phyloP scores from a whole-genome alignment of 2,888 invertebrate species.

The Macropis europaea region DNA sequence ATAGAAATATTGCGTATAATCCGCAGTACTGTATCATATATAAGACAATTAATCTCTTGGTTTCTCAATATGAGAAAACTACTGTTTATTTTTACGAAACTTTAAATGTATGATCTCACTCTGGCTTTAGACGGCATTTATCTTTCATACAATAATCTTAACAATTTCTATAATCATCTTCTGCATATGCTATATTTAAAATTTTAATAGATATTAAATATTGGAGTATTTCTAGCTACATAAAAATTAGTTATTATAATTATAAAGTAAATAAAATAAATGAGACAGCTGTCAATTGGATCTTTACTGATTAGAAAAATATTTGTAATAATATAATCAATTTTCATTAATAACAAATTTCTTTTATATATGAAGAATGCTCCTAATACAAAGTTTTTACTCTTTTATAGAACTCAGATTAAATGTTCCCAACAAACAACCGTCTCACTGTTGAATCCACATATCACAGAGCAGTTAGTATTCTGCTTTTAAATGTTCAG shows the following conservation, averaged over 20 bases:
- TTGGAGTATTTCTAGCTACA: slow-evolving; percentile 59
- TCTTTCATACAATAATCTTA: slow-evolving; percentile 47
- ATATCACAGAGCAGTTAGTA: slow-evolving; percentile 71
- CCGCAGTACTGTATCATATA: slow-evolving; percentile 34
- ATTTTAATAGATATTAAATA: slow-evolving; percentile 57
- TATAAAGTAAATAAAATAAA: slow-evolving; percentile 55
- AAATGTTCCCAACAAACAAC: slow-evolving; percentile 56
- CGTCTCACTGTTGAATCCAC: slow-evolving; percentile 59
- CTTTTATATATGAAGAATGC: slow-evolving; percentile 7
- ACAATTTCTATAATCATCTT: slow-evolving; percentile 37
- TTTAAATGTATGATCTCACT: slow-evolving; percentile 62
- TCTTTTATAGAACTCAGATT: slow-evolving; percentile 5
- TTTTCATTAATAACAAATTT: background rate
- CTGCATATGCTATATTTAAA: slow-evolving; percentile 31
- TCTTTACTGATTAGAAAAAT: slow-evolving; percentile 16
- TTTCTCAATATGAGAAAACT: slow-evolving; percentile 78
- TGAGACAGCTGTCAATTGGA: slow-evolving; percentile 54
- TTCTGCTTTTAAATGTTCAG: slow-evolving; percentile 47
- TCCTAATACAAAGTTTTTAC: background rate
- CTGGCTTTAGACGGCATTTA: slow-evolving; percentile 60
- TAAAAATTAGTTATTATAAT: slow-evolving; percentile 52
- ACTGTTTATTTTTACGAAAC: slow-evolving; percentile 53
- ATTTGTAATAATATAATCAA: slow-evolving; percentile 2
- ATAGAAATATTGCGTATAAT: slow-evolving; percentile 34
- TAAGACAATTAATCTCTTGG: slow-evolving; percentile 39